Evolutionary conservation across 2,888 invertebrate species (phyloP).

Genomic region (Yponomeuta malinellus): DNA sequence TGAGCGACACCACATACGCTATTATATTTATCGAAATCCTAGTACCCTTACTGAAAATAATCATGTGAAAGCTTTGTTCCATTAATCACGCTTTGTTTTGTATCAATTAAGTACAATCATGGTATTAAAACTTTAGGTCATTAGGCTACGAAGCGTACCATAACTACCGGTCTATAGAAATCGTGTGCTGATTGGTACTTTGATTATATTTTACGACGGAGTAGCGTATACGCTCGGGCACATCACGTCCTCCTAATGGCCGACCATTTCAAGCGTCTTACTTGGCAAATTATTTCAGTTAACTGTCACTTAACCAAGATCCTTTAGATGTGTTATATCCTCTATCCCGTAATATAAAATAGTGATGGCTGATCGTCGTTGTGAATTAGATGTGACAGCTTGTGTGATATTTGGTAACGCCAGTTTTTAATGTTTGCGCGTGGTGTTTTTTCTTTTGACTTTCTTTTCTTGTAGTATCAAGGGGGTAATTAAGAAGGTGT

Average conservation of each 20-base stretch:
- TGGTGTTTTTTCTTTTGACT: conserved; percentile 25
- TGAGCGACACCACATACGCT: conserved; percentile 38
- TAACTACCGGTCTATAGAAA: background rate
- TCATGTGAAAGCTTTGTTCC: conserved; percentile 49
- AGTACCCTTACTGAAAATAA: conserved; percentile 46
- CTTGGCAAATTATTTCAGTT: background rate
- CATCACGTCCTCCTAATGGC: background rate
- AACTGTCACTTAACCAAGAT: background rate
- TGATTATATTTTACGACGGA: background rate
- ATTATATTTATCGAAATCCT: conserved; percentile 49
- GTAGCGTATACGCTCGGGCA: background rate
- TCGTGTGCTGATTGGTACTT: background rate
- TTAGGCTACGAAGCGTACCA: conserved; percentile 1
- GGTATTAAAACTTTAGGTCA: background rate
- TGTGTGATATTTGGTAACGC: conserved; percentile 47
- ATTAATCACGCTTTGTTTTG: conserved; percentile 53
- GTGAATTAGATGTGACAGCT: conserved; percentile 58
- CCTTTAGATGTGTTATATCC: background rate
- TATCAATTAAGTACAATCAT: conserved; percentile 32
- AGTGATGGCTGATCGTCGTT: conserved; percentile 35
- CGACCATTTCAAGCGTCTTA: background rate
- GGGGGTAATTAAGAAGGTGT: background rate
- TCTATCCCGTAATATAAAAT: background rate
- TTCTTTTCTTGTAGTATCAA: conserved; percentile 1
- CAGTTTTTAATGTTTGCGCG: conserved; percentile 29